These are phyloP conservation scores for Phoxinus dragarum DNA, from an alignment of 2,797 vertebrate species.

Conservation along the genomic window DNA sequence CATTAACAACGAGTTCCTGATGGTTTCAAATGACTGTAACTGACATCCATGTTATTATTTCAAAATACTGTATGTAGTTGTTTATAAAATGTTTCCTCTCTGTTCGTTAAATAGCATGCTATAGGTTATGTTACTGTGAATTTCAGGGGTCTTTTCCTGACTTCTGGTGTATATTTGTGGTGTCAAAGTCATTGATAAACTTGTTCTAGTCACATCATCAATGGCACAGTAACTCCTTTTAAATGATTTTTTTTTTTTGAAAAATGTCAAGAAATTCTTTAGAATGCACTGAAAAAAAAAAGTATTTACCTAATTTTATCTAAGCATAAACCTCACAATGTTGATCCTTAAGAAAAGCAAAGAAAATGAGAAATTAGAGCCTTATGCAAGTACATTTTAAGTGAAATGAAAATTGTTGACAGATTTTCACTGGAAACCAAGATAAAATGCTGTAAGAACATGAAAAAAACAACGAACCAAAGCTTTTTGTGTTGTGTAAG, in stretches of 20 bases:
- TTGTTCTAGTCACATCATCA: slow-evolving; percentile 58
- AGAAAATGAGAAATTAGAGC: too few species aligned
- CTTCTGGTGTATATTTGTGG: slow-evolving; percentile 57
- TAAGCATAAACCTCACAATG: not conserved
- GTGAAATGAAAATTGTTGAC: not conserved
- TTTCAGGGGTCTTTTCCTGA: slow-evolving; percentile 54
- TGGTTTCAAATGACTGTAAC: slow-evolving; percentile 12
- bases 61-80: slow-evolving; percentile 18
- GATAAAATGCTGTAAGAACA: not conserved
- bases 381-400: not conserved
- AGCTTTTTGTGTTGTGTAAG: not conserved
- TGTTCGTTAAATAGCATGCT: slow-evolving; percentile 50
- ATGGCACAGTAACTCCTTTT: slow-evolving; percentile 70
- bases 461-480: not conserved
- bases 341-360: not conserved
- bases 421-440: not conserved
- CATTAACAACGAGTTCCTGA: slow-evolving; percentile 14
- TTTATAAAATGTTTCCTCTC: slow-evolving; percentile 35
- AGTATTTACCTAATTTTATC: too few species aligned
- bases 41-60: not conserved
- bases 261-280: not conserved
- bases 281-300: not conserved
- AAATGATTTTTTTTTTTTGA: not conserved
- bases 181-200: slow-evolving; percentile 58
- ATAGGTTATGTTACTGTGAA: slow-evolving; percentile 39